These are phyloP conservation scores for Megaleporinus macrocephalus DNA, from an alignment of 2,113 vertebrate species.

Conservation along the genomic window DNA sequence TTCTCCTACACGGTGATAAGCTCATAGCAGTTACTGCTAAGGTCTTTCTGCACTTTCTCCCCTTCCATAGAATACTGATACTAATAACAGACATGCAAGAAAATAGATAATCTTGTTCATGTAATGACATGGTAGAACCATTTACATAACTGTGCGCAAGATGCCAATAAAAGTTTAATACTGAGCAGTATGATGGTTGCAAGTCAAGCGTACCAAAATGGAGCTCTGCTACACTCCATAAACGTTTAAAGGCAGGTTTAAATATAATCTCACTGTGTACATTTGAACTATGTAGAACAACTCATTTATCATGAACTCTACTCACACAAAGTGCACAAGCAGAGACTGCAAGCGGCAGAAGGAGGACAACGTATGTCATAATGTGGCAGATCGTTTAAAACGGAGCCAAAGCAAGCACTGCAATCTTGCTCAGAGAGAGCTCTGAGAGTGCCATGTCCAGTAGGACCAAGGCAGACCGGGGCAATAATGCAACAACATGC, in stretches of 20 bases:
- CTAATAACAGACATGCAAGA: neutral
- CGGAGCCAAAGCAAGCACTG: conserved; percentile 13
- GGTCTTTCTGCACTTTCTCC: neutral
- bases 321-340: conserved; percentile 30
- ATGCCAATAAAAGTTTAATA: neutral
- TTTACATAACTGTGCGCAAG: neutral
- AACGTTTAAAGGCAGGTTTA: neutral
- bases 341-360: conserved; percentile 37
- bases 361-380: neutral
- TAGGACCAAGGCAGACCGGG: conserved; percentile 53
- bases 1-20: neutral
- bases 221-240: conserved; percentile 4
- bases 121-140: neutral
- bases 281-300: conserved; percentile 1
- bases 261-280: neutral
- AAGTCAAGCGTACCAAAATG: conserved; percentile 7
- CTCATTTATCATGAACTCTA: conserved; percentile 7
- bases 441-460: conserved; percentile 49
- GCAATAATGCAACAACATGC: conserved; percentile 75
- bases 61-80: neutral
- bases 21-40: neutral
- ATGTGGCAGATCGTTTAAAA: neutral
- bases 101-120: neutral
- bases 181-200: neutral
- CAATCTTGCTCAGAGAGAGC: conserved; percentile 36